Conservation (phyloP, 2,888 invertebrate species). For the Tipula unca region DNA sequence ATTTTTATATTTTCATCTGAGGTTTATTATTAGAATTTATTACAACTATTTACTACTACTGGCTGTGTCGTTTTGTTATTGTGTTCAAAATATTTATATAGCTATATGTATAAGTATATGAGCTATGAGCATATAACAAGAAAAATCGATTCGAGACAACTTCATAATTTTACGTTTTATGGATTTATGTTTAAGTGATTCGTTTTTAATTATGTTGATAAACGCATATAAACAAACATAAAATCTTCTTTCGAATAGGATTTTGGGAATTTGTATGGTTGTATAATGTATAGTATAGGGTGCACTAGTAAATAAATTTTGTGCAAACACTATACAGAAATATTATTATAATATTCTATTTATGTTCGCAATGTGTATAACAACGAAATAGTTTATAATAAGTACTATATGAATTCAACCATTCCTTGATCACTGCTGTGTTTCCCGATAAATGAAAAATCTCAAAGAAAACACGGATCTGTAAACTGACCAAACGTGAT, state of each 20-base stretch:
- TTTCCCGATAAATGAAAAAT: too few species aligned
- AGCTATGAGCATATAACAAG: too few species aligned
- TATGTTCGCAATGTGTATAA: too few species aligned
- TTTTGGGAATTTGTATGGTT: neutral
- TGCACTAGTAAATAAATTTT: too few species aligned
- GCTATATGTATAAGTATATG: neutral
- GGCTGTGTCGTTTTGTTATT: neutral
- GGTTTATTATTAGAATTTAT: neutral
- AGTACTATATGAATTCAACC: too few species aligned
- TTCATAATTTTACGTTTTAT: neutral
- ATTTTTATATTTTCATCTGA: neutral
- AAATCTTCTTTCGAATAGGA: neutral
- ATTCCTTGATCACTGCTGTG: too few species aligned
- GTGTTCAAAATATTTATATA: neutral
- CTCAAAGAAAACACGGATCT: too few species aligned
- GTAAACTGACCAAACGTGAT: too few species aligned
- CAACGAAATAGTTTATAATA: too few species aligned
- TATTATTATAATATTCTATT: too few species aligned
- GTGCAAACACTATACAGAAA: too few species aligned
- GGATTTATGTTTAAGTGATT: neutral
- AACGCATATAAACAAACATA: neutral
- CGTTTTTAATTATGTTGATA: neutral
- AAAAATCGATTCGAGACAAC: neutral
- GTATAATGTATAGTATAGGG: neutral
- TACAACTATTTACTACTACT: neutral